Base-by-base conservation (phyloP, 1,140 invertebrate genomes). In the Meloidogyne exigua region DNA sequence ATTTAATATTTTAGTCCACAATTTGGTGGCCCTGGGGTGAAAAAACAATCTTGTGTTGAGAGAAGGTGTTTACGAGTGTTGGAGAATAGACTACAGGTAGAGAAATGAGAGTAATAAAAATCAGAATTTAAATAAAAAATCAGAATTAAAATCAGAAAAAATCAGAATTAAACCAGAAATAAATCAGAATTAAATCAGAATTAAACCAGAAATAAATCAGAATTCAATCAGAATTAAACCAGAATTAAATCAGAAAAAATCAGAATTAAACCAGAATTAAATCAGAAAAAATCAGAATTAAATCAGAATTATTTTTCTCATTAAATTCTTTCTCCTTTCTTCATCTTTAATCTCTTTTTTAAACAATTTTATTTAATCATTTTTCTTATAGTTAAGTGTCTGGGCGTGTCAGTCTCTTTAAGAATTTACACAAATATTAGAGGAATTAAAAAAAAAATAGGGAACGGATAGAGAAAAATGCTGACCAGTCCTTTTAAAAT, bases 31-130 rank as follows among this genome's bases (percentile, higher is more conserved):
- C 85, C 84, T 0, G 85, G 83, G n/a, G 85, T 87, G 28, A 87
- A 87, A 66, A 87, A 87, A 76, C 85, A 87, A 72, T 85, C 83
- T 13, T 87, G 85, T 67, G 85, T 87, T 42, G 85, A 87, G 68
- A 57, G 85, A 76, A 49, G 85, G 26, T 87, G 85, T 79, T 70
- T 87, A 23, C 65, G 86, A 36, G 85, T 87, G 13, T 72, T 87
- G 23, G 85, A 87, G 75, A 87, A 87, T 72, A 69, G 85, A 70
- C 66, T 87, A 64, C 84, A 85, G 80, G 83, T 84, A n/a, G n/a
- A 63, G 62, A 44, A 15, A 12, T 21, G 28, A 1, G 25, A 15
- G 10, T 42, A 44, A 15, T 13, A 62, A 62, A 26, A 39, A 79
- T 32, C 13, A 36, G 18, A 18, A 25, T 9, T 32, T 1, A 81